Conservation (phyloP, 1,140 invertebrate genomes). For the Brachionus asplanchnoidis region DNA sequence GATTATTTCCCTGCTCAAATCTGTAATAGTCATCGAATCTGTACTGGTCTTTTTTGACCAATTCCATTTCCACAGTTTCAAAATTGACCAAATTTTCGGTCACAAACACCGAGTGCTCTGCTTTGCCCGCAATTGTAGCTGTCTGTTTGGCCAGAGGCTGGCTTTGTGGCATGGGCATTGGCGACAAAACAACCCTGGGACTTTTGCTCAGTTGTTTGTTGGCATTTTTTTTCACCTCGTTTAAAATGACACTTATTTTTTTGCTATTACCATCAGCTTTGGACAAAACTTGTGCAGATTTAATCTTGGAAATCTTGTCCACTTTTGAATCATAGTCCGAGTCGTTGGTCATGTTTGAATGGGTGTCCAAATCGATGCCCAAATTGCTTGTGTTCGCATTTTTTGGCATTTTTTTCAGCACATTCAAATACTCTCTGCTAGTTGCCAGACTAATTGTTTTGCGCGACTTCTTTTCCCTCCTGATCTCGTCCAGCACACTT, state of each 20-base stretch:
- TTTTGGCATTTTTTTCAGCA: background rate
- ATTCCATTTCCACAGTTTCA: conserved; percentile 4
- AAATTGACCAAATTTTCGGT: background rate
- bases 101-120: background rate
- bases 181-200: background rate
- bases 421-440: conserved; percentile 12
- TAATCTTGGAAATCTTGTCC: background rate
- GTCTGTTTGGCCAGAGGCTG: background rate
- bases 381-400: background rate
- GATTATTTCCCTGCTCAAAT: background rate
- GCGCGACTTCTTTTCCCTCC: background rate
- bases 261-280: background rate
- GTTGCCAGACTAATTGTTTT: background rate
- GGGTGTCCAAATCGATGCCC: background rate
- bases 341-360: conserved; percentile 8
- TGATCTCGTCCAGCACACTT: background rate
- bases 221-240: background rate
- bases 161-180: background rate
- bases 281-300: background rate
- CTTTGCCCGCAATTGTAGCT: background rate
- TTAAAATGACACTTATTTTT: background rate
- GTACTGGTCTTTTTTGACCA: conserved; percentile 22
- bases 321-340: background rate
- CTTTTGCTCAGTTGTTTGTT: background rate
- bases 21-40: conserved; percentile 16